phyloP scores from a whole-genome alignment of 2,113 vertebrate genomes.

The Centropus unirufus region DNA sequence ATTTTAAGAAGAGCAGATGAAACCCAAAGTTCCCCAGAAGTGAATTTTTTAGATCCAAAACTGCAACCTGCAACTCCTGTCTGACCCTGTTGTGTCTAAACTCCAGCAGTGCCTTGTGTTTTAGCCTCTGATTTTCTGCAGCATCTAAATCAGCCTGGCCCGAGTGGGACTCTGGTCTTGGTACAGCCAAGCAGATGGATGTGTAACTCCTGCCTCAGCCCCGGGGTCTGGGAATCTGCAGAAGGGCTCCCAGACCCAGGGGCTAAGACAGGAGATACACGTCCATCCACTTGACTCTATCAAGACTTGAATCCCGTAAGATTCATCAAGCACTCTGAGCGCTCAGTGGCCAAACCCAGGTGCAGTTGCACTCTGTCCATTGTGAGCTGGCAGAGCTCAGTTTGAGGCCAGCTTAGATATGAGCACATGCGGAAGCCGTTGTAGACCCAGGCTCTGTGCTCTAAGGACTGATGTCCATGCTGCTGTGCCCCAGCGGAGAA shows the following conservation, averaged over 20 bases:
- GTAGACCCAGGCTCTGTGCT: not conserved
- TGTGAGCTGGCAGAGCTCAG: not conserved
- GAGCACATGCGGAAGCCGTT: not conserved
- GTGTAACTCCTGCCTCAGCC: not conserved
- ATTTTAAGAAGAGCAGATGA: not conserved
- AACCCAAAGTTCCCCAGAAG: not conserved
- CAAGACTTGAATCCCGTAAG: not conserved
- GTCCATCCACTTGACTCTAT: not conserved
- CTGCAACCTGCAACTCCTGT: not conserved
- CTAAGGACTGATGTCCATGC: not conserved
- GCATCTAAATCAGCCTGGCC: not conserved
- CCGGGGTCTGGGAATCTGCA: accelerated
- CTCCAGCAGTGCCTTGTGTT: not conserved
- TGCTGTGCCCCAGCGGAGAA: not conserved
- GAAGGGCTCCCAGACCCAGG: not conserved
- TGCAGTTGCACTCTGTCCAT: not conserved
- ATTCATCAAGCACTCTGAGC: not conserved
- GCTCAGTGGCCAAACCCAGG: not conserved
- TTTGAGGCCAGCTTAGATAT: not conserved
- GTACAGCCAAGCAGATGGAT: not conserved
- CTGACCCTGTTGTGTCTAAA: not conserved
- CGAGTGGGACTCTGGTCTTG: not conserved
- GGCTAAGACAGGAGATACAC: not conserved
- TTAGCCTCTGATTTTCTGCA: not conserved
- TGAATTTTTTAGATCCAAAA: not conserved